These are phyloP conservation scores for Prosapia bicincta DNA, from an alignment of 2,888 invertebrate species.

Conservation along the genomic window DNA sequence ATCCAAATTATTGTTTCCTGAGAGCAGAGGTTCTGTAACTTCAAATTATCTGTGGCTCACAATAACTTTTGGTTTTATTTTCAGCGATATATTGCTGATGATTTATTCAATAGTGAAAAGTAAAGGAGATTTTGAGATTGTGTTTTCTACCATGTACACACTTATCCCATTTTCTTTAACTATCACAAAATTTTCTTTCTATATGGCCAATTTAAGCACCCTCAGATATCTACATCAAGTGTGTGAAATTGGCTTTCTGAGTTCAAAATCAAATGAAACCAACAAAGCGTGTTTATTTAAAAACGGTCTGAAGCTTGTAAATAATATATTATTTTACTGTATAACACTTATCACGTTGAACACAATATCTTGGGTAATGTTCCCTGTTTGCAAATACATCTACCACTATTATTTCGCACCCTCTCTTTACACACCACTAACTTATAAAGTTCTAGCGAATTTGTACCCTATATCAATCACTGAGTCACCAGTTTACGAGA, in stretches of 20 bases:
- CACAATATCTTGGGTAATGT: not conserved
- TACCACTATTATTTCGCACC: not conserved
- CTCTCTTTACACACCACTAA: not conserved
- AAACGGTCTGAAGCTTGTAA: not conserved
- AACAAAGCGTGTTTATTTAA: not conserved
- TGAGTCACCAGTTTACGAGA: not conserved
- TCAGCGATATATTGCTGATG: not conserved
- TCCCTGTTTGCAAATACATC: not conserved
- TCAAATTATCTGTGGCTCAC: not conserved
- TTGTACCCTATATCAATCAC: not conserved
- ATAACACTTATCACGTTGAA: not conserved
- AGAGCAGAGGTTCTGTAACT: not conserved
- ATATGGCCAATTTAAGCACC: not conserved
- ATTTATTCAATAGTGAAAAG: not conserved
- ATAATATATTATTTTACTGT: not conserved
- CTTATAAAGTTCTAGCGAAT: not conserved
- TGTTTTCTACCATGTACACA: not conserved
- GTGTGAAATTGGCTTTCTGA: not conserved
- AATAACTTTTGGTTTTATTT: not conserved
- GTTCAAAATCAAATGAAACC: not conserved
- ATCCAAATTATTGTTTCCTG: not conserved
- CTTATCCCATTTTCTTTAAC: not conserved
- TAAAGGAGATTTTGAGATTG: not conserved
- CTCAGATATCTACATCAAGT: not conserved
- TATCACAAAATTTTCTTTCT: not conserved